Evolutionary conservation across 2,113 vertebrate species (phyloP), one percentile per base, ranked within the genome.

Genomic region (Pseudopodoces humilis): DNA sequence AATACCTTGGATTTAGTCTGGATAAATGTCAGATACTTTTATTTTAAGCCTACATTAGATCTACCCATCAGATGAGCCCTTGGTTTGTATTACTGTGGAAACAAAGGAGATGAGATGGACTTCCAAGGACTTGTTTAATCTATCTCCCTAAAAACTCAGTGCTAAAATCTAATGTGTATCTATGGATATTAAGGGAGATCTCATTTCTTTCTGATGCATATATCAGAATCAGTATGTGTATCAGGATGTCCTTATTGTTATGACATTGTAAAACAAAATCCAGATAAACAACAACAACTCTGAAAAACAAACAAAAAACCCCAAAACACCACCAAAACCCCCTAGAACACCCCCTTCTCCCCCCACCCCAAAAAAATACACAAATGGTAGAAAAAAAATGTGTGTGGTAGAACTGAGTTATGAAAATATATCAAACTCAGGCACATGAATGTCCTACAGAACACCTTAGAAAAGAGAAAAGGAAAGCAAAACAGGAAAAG

Each of bases 1-100:
- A 91, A 87, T 76, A 92, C 58, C 84, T 94, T 92, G 56, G 76
- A 94, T 92, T 96, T 92, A 96, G 79, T 84, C 81, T 71, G 82
- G 79, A 94, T 96, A 90, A 83, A 60, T 79, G 52, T 58, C 20
- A 86, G 60, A 92, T 92, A 67, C 9, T 30, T 77, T 74, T 10
- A 46, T 39, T 59, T 70, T 74, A 78, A 77, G 59, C 15, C 23
- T 55, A 3, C 13, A 13, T 81, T 70, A 59, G 11, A 62, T 37
- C 46, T 81, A 37, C 21, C 9, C 27, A 23, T 78, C 28, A 50
- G 10, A 2, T 65, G 27, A 80, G 16, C 70, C 27, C 27, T 81
- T 21, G 4, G 0, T 83, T 67, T 55, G 14, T 63, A 19, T 10
- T 70, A 11, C 20, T 44, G 7, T 50, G 11, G 35, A 67, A 81